A percentile compares a stretch with the other conserved stretches of the same genome.
Evolutionary conservation across 2,888 invertebrate species (phyloP).

Genomic region (Erebia aethiops): DNA sequence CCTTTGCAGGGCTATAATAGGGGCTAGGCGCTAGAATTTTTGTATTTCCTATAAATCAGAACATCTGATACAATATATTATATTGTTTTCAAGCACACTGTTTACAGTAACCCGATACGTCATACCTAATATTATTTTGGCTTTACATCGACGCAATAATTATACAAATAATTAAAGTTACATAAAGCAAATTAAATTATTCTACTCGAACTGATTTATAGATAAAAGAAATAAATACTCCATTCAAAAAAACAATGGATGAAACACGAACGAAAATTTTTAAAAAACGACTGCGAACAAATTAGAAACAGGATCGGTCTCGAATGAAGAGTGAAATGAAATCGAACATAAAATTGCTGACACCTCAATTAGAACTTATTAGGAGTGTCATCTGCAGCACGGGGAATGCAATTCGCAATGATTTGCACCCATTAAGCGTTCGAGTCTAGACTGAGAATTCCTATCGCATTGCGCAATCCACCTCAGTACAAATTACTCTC

Average conservation of each 20-base stretch:
- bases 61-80: too few species aligned
- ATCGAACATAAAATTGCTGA: slow-evolving; percentile 38
- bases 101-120: too few species aligned
- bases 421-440: slow-evolving; percentile 73
- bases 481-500: slow-evolving; percentile 55
- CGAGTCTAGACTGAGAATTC: slow-evolving; percentile 69
- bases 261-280: not conserved
- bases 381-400: slow-evolving; percentile 61
- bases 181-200: too few species aligned
- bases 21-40: too few species aligned
- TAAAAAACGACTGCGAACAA: not conserved
- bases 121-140: too few species aligned
- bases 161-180: too few species aligned
- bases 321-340: slow-evolving; percentile 22
- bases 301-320: slow-evolving; percentile 13
- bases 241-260: not conserved
- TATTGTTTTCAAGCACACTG: too few species aligned
- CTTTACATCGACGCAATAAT: too few species aligned
- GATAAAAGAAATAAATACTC: too few species aligned
- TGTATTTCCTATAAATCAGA: too few species aligned
- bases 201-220: too few species aligned
- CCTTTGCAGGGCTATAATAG: too few species aligned
- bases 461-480: slow-evolving; percentile 67
- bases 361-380: slow-evolving; percentile 53
- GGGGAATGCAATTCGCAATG: slow-evolving; percentile 73